These are phyloP conservation scores for Sturnira hondurensis DNA, from an alignment of 2,113 vertebrate genomes.

Conservation along the genomic window DNA sequence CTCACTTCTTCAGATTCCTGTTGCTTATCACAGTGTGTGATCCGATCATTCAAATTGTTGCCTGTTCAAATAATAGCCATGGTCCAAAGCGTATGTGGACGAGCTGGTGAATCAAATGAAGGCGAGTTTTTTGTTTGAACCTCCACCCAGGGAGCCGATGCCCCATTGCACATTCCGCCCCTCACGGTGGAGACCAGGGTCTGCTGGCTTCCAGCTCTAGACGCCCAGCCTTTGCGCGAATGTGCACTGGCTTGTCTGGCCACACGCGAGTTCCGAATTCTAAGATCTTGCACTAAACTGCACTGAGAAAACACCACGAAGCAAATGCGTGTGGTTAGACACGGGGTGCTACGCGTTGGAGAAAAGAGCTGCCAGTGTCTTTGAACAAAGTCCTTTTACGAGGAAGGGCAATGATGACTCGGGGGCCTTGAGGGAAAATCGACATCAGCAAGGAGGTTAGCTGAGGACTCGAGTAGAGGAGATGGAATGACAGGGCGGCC, in stretches of 20 bases:
- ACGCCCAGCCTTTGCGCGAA: too few relatives aligned
- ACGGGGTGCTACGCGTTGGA: background rate
- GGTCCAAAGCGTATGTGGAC: background rate
- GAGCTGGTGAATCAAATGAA: background rate
- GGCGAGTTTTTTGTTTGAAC: too few relatives aligned
- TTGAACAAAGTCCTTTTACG: background rate
- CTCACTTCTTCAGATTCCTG: background rate
- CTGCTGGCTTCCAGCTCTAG: background rate
- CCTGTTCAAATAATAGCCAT: background rate
- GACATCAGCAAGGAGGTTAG: background rate
- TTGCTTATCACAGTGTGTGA: background rate
- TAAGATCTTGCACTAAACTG: background rate
- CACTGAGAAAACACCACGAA: background rate
- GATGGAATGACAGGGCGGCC: background rate
- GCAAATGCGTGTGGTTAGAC: background rate
- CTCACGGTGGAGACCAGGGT: accelerated
- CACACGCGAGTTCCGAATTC: background rate
- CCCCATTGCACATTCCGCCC: background rate
- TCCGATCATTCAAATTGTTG: background rate
- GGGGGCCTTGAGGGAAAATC: background rate
- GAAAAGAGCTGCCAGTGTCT: background rate
- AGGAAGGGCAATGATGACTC: background rate
- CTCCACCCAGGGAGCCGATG: background rate
- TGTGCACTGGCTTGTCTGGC: background rate
- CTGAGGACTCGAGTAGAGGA: background rate